These are phyloP conservation scores for Zygogramma bicolorata DNA, from an alignment of 2,888 invertebrate species.

Conservation along the genomic window DNA sequence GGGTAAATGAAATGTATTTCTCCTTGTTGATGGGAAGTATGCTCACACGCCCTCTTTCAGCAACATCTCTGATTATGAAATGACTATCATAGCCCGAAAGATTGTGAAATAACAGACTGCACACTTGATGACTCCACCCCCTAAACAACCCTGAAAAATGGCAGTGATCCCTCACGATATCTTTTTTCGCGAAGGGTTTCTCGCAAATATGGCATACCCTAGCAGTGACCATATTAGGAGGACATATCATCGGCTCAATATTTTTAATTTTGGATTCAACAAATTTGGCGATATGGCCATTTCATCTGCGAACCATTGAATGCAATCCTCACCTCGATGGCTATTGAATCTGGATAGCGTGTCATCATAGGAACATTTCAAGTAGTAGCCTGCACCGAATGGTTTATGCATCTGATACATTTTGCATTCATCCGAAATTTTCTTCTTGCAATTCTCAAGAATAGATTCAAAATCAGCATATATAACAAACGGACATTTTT, in stretches of 20 bases:
- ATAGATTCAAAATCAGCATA: constrained; percentile 10
- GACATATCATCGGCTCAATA: background rate
- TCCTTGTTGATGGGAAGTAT: constrained; percentile 57
- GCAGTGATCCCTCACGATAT: constrained; percentile 40
- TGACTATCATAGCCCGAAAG: constrained; percentile 55
- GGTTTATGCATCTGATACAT: constrained; percentile 17
- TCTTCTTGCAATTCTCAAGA: background rate
- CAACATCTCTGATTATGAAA: constrained; percentile 53
- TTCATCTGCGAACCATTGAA: constrained; percentile 45
- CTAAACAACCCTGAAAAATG: background rate
- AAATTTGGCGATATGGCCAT: constrained; percentile 36
- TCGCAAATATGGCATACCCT: background rate
- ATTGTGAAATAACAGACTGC: constrained; percentile 60
- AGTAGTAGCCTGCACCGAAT: constrained; percentile 47
- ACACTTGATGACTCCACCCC: constrained; percentile 48
- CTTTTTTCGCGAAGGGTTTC: constrained; percentile 24
- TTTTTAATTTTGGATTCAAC: constrained; percentile 28
- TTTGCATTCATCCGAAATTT: background rate
- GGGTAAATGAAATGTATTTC: constrained; percentile 52
- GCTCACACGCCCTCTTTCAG: constrained; percentile 38
- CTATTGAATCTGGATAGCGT: constrained; percentile 2
- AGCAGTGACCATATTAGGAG: background rate
- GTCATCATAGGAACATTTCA: constrained; percentile 50
- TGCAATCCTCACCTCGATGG: constrained; percentile 43
- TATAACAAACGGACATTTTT: constrained; percentile 11